Evolutionary conservation across 2,888 invertebrate genomes (phyloP).

Genomic region (Tholera decimalis): DNA sequence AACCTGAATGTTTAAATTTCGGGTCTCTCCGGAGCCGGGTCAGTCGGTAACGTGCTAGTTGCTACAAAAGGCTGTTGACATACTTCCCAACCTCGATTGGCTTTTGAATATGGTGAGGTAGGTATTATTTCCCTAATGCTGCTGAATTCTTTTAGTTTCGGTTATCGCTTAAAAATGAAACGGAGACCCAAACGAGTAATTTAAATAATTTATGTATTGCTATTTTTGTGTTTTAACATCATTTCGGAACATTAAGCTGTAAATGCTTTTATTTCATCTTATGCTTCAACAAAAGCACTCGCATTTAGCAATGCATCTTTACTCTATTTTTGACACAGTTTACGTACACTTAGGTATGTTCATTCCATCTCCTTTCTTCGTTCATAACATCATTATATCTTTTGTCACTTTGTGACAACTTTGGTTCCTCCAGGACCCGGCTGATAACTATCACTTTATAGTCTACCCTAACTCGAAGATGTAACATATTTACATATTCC

Average conservation of each 20-base stretch:
- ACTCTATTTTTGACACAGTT: background rate
- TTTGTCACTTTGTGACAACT: background rate
- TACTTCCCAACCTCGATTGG: constrained; percentile 11
- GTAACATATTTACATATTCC: constrained; percentile 59
- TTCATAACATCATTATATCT: background rate
- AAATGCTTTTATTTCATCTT: background rate
- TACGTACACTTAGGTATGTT: no score
- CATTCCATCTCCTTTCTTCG: background rate
- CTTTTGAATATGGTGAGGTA: background rate
- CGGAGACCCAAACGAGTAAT: background rate
- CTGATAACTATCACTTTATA: constrained; percentile 15
- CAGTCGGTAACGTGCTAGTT: constrained; percentile 38
- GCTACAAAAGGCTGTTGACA: constrained; percentile 41
- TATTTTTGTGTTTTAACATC: background rate
- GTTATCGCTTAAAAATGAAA: background rate
- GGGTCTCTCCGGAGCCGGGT: constrained; percentile 22
- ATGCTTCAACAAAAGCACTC: background rate
- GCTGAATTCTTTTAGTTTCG: constrained; percentile 1
- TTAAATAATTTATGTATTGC: background rate
- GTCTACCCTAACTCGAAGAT: constrained; percentile 27
- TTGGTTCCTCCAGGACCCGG: background rate
- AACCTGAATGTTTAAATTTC: constrained; percentile 42
- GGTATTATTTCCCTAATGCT: no score
- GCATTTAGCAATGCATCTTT: background rate
- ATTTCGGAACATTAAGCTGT: background rate